Evolutionary conservation across 2,888 invertebrate species (phyloP).

Genomic region (Leptothorax acervorum): DNA sequence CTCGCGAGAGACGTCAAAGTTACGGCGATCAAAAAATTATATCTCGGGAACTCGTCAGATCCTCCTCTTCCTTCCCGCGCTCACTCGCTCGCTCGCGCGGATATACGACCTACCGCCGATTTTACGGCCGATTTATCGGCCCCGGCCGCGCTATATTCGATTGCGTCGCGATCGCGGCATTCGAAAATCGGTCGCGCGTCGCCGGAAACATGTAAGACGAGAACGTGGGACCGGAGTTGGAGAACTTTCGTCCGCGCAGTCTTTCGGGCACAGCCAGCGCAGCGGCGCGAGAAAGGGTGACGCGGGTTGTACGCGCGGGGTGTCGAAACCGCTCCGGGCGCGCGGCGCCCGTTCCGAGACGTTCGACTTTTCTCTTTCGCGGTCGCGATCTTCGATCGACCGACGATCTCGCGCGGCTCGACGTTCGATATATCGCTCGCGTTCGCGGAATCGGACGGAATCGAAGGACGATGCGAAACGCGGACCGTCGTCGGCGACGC

Average conservation of each 20-base stretch:
- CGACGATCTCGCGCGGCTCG: background rate
- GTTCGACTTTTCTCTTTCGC: background rate
- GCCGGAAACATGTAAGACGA: slow-evolving; percentile 48
- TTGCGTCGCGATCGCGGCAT: slow-evolving; percentile 13
- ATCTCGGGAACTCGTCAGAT: background rate
- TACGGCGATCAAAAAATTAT: background rate
- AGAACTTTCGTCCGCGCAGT: slow-evolving; percentile 20
- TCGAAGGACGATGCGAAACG: slow-evolving; percentile 37
- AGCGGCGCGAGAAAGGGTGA: slow-evolving; percentile 60
- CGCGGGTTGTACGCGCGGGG: slow-evolving; percentile 47
- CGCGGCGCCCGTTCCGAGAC: slow-evolving; percentile 15
- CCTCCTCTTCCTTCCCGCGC: too few relatives aligned
- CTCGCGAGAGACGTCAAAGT: slow-evolving; percentile 1
- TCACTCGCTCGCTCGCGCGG: background rate
- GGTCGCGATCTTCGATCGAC: background rate
- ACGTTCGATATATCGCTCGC: slow-evolving; percentile 26
- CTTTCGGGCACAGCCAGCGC: slow-evolving; percentile 39
- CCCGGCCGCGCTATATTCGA: background rate
- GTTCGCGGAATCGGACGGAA: background rate
- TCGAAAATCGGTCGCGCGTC: background rate
- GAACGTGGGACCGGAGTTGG: slow-evolving; percentile 37
- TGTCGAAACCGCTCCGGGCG: slow-evolving; percentile 10
- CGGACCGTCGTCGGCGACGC: slow-evolving; percentile 18
- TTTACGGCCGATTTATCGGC: slow-evolving; percentile 17
- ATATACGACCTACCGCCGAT: background rate